Percentiles rank a stretch among this genome's conserved stretches.
These are phyloP conservation scores for Drosophila vallismaia DNA, from an alignment of 2,888 invertebrate species.

Conservation along the genomic window DNA sequence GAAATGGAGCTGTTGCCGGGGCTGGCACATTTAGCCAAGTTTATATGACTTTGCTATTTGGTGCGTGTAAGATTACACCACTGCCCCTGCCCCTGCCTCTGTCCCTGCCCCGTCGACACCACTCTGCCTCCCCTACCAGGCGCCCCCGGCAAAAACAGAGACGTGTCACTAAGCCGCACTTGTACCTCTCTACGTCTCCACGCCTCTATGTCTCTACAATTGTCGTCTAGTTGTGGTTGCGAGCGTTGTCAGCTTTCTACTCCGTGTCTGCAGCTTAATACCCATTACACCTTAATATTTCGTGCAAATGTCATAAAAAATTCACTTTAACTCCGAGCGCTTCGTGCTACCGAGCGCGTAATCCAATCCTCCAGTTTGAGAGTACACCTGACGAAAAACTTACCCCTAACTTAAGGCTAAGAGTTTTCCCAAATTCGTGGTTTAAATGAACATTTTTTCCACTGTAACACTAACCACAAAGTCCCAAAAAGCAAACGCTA, in stretches of 20 bases:
- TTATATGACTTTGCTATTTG: slow-evolving; percentile 63
- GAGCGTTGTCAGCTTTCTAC: slow-evolving; percentile 64
- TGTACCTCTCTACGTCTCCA: slow-evolving; percentile 47
- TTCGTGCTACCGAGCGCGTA: slow-evolving; percentile 56
- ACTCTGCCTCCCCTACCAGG: slow-evolving; percentile 13
- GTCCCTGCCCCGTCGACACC: slow-evolving; percentile 34
- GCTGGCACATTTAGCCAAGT: slow-evolving; percentile 9
- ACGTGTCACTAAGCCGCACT: slow-evolving; percentile 74
- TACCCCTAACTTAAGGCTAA: not conserved
- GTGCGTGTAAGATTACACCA: slow-evolving; percentile 64
- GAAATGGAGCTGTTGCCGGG: slow-evolving; percentile 10
- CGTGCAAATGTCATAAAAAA: slow-evolving; percentile 75
- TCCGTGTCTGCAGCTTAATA: slow-evolving; percentile 60
- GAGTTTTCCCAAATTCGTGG: too few relatives aligned
- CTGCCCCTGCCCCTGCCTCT: not conserved
- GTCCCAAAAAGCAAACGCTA: slow-evolving; percentile 17
- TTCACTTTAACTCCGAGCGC: slow-evolving; percentile 62
- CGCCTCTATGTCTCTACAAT: slow-evolving; percentile 46
- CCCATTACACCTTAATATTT: slow-evolving; percentile 74
- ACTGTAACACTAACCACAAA: slow-evolving; percentile 41
- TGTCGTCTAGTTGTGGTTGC: slow-evolving; percentile 45
- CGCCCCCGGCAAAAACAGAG: slow-evolving; percentile 27
- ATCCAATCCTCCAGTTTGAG: slow-evolving; percentile 55
- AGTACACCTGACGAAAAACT: slow-evolving; percentile 1
- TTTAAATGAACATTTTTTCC: not conserved